Evolutionary conservation across 2,113 vertebrate species (phyloP), one percentile per base, ranked within the genome.

Genomic region (Oreochromis tanganicae): DNA sequence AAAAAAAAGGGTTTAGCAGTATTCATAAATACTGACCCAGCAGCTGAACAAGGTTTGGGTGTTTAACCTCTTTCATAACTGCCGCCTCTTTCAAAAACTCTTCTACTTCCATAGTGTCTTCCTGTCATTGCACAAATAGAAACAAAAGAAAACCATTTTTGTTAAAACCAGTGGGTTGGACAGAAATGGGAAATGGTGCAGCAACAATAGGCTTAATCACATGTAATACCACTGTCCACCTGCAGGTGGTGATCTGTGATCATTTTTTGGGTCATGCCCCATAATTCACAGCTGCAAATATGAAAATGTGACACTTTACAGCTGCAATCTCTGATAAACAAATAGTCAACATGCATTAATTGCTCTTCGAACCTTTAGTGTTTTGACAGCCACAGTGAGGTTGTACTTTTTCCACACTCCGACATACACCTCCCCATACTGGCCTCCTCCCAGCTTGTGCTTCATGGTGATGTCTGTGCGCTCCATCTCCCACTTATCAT

Each of bases 401-500:
- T 97, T 99, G 93, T 99, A 99, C 89, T 98, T 99, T 88, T 99
- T 99, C 99, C 98, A 99, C 88, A 99, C 97, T 1, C 99, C 99
- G 27, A 99, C 99, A 0, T 99, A 99, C 82, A 99, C 99, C 94
- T 99, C 99, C 1, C 99, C 99, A 3, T 99, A 99, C 94, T 99
- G 99, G 81, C 99, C 99, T 27, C 99, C 99, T 52, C 99, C 99
- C 1, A 99, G 97, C 91, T 99, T 99, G 97, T 99, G 99, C 97
- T 99, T 99, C 99, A 99, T 99, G 95, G 99, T 99, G 95, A 99
- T 99, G 91, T 99, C 99, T 4, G 99, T 99, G 83, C 99, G 97
- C 90, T 99, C 99, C 98, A 99, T 99, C 95, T 99, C 99, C 99
- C 99, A 99, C 92, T 99, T 99, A 95, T 99, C 99, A 1, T 99